Base-by-base conservation (phyloP, 2,113 vertebrate genomes). In the Perognathus longimembris region DNA sequence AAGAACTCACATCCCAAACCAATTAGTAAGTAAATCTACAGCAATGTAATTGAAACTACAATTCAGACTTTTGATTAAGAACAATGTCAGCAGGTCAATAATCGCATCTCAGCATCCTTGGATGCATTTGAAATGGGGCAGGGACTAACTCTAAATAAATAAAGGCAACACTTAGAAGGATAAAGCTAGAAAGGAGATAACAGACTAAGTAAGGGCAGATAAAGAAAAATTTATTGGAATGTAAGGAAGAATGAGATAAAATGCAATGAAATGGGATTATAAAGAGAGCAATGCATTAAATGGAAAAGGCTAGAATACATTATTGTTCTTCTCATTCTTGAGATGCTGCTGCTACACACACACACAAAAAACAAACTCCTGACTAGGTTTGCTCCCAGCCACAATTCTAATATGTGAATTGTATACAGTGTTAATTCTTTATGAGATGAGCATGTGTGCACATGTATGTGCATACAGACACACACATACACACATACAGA, bases 11-110 rank as follows among this genome's bases (percentile, higher is more conserved):
- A 54, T 77, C 63, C 66, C 36, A 90, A 75, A 77, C 70, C 76
- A 92, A 92, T 93, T 93, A 94, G 22, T 59, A 91, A 80, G 20
- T 70, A 94, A 93, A 92, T 90, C 40, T 64, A 92, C 36, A 78
- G 45, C 59, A 45, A 59, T 21, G 17, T 87, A 77, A 90, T 66
- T 94, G 77, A 94, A 93, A 74, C 50, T 28, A 61, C n/a, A 81
- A 34, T 88, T 95, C 82, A 88, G 77, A 75, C 73, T 85, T 96
- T 71, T 89, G 79, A 93, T 80, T 64, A 81, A 88, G 57, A 90
- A 61, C 45, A 64, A n/a, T 45, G 63, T 81, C 28, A 24, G 64
- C 45, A 81, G 67, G 36, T 88, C 70, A 83, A 38, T 73, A 87
- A 70, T 8, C 84, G 73, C 63, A 45, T 76, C 1, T 5, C 42